Evolutionary conservation across 2,113 vertebrate species (phyloP).

Genomic region (Melanotaenia duboulayi): DNA sequence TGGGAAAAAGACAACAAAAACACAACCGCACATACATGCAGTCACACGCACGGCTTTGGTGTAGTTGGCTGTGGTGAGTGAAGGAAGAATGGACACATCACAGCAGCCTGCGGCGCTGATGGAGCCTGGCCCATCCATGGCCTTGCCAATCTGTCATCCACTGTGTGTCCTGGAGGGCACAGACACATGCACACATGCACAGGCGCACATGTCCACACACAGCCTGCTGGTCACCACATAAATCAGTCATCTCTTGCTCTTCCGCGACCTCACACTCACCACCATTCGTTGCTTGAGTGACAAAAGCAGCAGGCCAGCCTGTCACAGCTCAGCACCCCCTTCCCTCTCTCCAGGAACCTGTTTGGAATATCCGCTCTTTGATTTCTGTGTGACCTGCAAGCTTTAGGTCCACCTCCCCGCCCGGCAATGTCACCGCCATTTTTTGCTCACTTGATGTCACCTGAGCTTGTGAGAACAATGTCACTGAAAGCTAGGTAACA

Average conservation of each 20-base stretch:
- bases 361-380: slow-evolving; percentile 54
- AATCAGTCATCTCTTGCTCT: slow-evolving; percentile 74
- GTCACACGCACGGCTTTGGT: slow-evolving; percentile 37
- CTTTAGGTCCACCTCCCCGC: slow-evolving; percentile 20
- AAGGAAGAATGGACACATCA: slow-evolving; percentile 67
- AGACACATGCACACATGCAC: slow-evolving; percentile 39
- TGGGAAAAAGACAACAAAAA: slow-evolving; percentile 18
- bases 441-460: slow-evolving; percentile 2
- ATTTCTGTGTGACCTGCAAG: slow-evolving; percentile 25
- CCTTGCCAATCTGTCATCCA: slow-evolving; percentile 74
- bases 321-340: slow-evolving; percentile 7
- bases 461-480: slow-evolving; percentile 6
- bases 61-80: slow-evolving; percentile 50
- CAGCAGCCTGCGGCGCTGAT: slow-evolving; percentile 65
- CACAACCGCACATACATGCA: slow-evolving; percentile 15
- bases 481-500: slow-evolving; percentile 12
- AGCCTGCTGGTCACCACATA: slow-evolving; percentile 42
- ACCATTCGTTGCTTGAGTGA: slow-evolving; percentile 60
- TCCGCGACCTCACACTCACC: slow-evolving; percentile 51
- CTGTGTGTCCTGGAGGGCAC: slow-evolving; percentile 48
- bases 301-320: slow-evolving; percentile 52
- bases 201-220: slow-evolving; percentile 22
- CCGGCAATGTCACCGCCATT: slow-evolving; percentile 1
- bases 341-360: slow-evolving; percentile 18
- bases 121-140: slow-evolving; percentile 65